Evolutionary conservation across 2,888 invertebrate species (phyloP).

Genomic region (Ptychoptera albimana): DNA sequence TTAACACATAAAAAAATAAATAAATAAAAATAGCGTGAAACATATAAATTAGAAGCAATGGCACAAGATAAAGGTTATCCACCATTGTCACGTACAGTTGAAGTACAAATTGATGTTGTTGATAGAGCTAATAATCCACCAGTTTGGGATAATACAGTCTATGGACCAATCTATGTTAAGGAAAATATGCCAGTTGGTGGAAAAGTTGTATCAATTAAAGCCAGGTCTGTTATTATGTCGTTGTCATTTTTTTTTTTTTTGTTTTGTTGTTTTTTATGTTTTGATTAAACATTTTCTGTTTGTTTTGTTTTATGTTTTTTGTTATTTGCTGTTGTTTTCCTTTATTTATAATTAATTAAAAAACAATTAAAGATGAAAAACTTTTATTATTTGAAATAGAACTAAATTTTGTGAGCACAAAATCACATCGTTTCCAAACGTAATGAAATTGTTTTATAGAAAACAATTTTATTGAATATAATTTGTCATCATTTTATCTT

Average conservation of each 20-base stretch:
- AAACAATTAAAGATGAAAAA: no score
- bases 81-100: conserved; percentile 88
- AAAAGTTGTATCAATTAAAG: conserved; percentile 95
- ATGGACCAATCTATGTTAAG: conserved; percentile 94
- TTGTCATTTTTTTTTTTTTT: conserved; percentile 1
- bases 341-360: background rate
- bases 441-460: no score
- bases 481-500: no score
- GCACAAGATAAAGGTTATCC: conserved; percentile 96
- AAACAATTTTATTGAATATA: no score
- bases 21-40: conserved; percentile 65
- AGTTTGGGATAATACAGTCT: conserved; percentile 91
- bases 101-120: conserved; percentile 97
- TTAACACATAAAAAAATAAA: conserved; percentile 1
- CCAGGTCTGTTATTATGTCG: conserved; percentile 64
- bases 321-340: background rate
- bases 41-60: conserved; percentile 95
- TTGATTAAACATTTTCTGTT: no score
- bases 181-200: conserved; percentile 96
- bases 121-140: conserved; percentile 96
- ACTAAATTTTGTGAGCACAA: no score
- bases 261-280: conserved; percentile 2
- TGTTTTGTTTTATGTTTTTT: conserved; percentile 6
- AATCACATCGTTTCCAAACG: no score
- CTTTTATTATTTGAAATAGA: no score